Conservation (phyloP, 2,797 vertebrate species). For the Clarias laeviceps region DNA sequence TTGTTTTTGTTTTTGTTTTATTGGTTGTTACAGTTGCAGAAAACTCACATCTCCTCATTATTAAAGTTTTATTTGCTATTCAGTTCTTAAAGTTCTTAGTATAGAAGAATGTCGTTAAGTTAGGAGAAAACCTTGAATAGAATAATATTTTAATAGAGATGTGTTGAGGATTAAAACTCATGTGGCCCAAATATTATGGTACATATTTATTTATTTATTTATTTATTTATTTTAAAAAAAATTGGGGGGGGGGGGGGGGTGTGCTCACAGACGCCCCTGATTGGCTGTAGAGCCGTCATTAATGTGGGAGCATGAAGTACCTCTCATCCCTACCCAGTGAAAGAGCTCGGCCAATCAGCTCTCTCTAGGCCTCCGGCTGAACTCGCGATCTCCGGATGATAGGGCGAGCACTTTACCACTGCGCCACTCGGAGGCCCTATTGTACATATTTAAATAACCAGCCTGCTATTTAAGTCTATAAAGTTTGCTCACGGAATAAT, state of each 20-base stretch:
- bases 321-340: no score
- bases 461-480: not conserved
- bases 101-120: not conserved
- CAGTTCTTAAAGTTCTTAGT: not conserved
- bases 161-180: not conserved
- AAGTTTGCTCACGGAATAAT: not conserved
- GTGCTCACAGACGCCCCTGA: no score
- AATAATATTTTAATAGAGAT: not conserved
- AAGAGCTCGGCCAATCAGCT: no score
- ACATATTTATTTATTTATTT: no score
- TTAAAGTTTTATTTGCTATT: not conserved
- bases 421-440: no score
- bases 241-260: no score
- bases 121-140: not conserved
- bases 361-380: no score
- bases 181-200: not conserved
- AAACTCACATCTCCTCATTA: not conserved
- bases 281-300: no score
- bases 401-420: no score
- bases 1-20: not conserved
- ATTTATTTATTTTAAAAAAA: no score
- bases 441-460: not conserved
- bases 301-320: no score
- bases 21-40: not conserved
- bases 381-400: no score